These are phyloP conservation scores for Tenthredo mesomela DNA, from an alignment of 2,888 invertebrate species.

Conservation along the genomic window DNA sequence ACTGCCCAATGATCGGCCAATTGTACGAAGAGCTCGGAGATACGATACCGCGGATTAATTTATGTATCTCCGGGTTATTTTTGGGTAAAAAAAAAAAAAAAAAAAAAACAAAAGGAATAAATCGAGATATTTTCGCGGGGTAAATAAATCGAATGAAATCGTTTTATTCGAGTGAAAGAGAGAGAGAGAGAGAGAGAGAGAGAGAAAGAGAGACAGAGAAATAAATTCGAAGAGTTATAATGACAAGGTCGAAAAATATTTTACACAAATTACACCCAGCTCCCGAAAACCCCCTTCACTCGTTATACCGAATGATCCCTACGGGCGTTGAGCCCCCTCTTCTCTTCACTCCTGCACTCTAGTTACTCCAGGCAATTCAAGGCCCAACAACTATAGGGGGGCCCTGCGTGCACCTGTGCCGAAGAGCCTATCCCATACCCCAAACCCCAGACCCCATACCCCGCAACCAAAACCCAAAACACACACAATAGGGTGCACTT, in stretches of 20 bases:
- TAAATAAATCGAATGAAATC: not conserved
- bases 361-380: slow-evolving; percentile 21
- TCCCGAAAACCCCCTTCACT: not conserved
- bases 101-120: not conserved
- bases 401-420: slow-evolving; percentile 27
- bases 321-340: not conserved
- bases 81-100: not conserved
- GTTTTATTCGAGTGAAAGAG: not conserved
- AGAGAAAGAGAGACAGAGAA: not conserved
- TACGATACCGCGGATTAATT: slow-evolving; percentile 3
- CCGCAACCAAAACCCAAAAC: slow-evolving; percentile 1
- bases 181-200: not conserved
- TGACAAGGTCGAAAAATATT: not conserved
- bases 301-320: not conserved
- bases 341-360: not conserved
- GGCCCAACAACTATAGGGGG: slow-evolving; percentile 23
- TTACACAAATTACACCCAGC: not conserved
- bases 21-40: not conserved
- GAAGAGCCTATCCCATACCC: not conserved
- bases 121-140: not conserved
- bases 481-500: slow-evolving; percentile 45
- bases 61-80: not conserved
- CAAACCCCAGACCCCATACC: not conserved
- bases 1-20: slow-evolving; percentile 21
- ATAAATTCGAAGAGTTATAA: not conserved